Conservation (phyloP, 2,888 invertebrate species). For the Sipha maydis region DNA sequence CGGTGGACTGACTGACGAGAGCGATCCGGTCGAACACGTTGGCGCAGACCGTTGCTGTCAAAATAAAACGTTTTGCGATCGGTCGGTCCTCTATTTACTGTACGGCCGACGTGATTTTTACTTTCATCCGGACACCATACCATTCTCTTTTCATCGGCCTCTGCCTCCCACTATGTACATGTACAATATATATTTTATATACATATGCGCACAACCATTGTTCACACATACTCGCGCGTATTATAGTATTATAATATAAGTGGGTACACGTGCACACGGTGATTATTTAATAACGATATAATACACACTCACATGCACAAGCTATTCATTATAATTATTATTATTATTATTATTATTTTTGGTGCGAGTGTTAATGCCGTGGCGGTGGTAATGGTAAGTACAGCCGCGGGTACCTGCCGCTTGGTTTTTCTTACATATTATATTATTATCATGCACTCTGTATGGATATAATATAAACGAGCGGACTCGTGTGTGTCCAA, state of each 20-base stretch:
- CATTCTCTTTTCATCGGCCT: constrained; percentile 53
- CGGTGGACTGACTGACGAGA: constrained; percentile 27
- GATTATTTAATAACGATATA: constrained; percentile 51
- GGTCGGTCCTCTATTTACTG: background rate
- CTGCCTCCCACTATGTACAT: background rate
- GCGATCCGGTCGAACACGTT: constrained; percentile 16
- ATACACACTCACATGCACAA: background rate
- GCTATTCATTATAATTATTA: constrained; percentile 49
- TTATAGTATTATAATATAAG: too few relatives aligned
- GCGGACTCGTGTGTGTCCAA: too few relatives aligned
- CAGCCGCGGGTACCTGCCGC: background rate
- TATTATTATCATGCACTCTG: too few relatives aligned
- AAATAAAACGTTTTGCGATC: background rate
- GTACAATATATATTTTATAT: too few relatives aligned
- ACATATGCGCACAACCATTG: too few relatives aligned
- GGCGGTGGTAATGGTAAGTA: background rate
- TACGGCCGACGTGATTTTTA: background rate
- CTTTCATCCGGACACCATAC: constrained; percentile 29
- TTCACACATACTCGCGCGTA: too few relatives aligned
- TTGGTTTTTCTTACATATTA: too few relatives aligned
- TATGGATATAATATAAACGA: too few relatives aligned
- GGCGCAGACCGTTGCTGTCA: background rate
- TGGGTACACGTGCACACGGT: background rate
- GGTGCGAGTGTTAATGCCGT: background rate
- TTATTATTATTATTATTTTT: constrained; percentile 28